Evolutionary conservation across 2,113 vertebrate genomes (phyloP), one percentile per base, ranked within the genome.

Genomic region (Odobenus rosmarus): DNA sequence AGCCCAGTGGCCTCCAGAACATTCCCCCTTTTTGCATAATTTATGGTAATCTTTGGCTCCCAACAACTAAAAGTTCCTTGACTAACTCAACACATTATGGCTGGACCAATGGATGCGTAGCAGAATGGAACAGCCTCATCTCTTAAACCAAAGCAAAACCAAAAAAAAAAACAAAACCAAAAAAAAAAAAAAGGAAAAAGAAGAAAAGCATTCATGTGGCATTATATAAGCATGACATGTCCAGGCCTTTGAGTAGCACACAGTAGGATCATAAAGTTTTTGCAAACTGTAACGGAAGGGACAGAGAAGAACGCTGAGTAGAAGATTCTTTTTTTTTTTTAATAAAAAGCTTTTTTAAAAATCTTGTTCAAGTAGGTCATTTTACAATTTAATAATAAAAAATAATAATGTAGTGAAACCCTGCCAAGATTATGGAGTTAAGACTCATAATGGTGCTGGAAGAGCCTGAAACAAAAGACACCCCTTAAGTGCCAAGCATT

Each of bases 311-410:
- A 13, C 14, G 49, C 0, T 26, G 31, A 91, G 14, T 7, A 90
- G 49, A 91, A 89, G 28, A 88, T 31, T 31, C 49, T 33, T 61
- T 3, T 31, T 36, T 0, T 85, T 21, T 89, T 87, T 90, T 21
- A 59, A 71, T 81, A 42, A 69, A 64, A 87, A 53, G 2, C 4
- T 5, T 46, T 62, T 90, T 76, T 7, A n/a, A 82, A 90, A 83
- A 67, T 42, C 31, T 53, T 59, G 7, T 62, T 82, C 61, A 24
- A 95, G 55, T 69, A 74, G 24, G 36, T 96, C 72, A 31, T 55
- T 93, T 84, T 93, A 91, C 57, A 82, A 88, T 91, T 81, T 93
- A 79, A 93, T 92, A 49, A 53, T 24, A 79, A 88, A 80, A 94
- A 74, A 90, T 59, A 90, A 89, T 67, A 83, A 96, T 0, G 11